Percentiles rank a stretch among this genome's conserved stretches.
Conservation (phyloP, 2,797 vertebrate species). For the Mareca strepera region DNA sequence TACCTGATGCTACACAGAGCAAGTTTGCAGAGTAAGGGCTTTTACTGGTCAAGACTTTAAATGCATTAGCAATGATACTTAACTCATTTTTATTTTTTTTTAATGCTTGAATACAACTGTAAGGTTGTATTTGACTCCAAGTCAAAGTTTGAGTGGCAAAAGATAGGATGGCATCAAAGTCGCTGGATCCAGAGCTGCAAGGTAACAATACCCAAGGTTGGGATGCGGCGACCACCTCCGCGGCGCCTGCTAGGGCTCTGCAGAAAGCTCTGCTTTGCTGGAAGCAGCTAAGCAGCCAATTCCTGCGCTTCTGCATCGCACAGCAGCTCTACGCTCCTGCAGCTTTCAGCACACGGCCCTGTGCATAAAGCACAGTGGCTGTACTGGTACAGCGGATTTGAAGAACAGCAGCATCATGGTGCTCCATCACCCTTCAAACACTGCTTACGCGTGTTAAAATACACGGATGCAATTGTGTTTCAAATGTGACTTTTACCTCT, state of each 20-base stretch:
- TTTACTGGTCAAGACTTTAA: neutral
- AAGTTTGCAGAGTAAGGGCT: neutral
- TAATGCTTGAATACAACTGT: neutral
- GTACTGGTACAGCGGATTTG: neutral
- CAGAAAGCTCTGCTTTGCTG: neutral
- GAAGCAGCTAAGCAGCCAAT: neutral
- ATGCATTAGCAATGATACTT: neutral
- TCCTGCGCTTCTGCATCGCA: neutral
- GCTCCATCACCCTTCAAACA: neutral
- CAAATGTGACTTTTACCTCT: neutral
- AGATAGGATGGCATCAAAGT: neutral
- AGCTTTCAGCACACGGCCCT: neutral
- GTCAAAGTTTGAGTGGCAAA: neutral
- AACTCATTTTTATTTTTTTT: neutral
- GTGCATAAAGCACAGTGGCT: neutral
- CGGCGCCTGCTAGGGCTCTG: neutral
- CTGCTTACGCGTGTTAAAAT: neutral
- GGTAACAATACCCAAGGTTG: neutral
- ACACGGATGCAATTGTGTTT: accelerated
- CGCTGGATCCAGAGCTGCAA: neutral
- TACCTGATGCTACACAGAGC: neutral
- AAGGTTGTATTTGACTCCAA: neutral
- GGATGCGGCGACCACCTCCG: neutral
- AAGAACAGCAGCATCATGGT: neutral
- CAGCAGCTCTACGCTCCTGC: neutral